Evolutionary conservation across 2,888 invertebrate species (phyloP), one percentile per base, ranked within the genome.

Genomic region (Caenorhabditis imperialis): DNA sequence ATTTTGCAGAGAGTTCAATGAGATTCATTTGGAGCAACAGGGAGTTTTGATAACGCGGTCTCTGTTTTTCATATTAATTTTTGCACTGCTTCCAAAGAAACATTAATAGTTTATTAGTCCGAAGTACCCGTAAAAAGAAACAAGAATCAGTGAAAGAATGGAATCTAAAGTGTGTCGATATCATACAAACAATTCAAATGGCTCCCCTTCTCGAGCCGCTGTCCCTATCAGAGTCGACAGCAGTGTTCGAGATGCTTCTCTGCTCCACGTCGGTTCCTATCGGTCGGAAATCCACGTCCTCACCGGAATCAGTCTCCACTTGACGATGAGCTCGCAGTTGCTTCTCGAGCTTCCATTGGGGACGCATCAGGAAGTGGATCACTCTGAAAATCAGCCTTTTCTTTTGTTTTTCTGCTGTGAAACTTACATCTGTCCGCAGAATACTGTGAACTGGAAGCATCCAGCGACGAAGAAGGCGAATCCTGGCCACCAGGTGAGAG

Each of bases 391-490:
- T 30, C 10, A n/a, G n/a, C n/a, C n/a, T n/a, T n/a, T n/a, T n/a
- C n/a, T n/a, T n/a, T n/a, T n/a, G n/a, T n/a, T n/a, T n/a, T n/a
- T n/a, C n/a, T n/a, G n/a, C n/a, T n/a, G n/a, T n/a, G 30, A 20
- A 16, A 71, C 76, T 77, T 45, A 84, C 82, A 79, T 73, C 51
- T 84, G 83, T 18, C 84, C 85, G 7, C 78, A 14, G 22, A 81
- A 77, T 10, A 83, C 82, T 8, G 62, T 35, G 8, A 77, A 25
- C 33, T 82, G 81, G 30, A 85, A 65, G 18, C 72, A 47, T 4
- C 79, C 84, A 20, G 79, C 73, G 8, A 86, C 55, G 60, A 86
- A 82, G 60, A 86, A 86, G 6, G 81, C 82, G 54, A 85, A 84
- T 20, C 86, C 86, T 1, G 86, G 82, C 86, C 86, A 86, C 69